These are phyloP conservation scores for Xanthia icteritia DNA, from an alignment of 2,888 invertebrate genomes.

Conservation along the genomic window DNA sequence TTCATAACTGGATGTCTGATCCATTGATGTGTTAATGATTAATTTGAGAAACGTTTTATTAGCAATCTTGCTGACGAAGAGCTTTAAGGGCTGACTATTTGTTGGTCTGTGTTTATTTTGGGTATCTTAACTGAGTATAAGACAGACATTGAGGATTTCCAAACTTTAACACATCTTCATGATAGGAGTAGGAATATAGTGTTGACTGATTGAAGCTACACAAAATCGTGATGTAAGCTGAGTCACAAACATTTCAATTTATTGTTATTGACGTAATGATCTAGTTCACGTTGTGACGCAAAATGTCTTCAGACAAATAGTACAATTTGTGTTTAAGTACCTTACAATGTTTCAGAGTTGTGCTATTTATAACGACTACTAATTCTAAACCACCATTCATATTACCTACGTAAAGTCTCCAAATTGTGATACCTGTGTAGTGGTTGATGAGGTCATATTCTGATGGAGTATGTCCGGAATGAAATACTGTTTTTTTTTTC, in stretches of 20 bases:
- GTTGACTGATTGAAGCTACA: constrained; percentile 21
- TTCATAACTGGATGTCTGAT: too few relatives aligned
- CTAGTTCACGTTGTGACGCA: constrained; percentile 40
- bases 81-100: background rate
- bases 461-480: too few relatives aligned
- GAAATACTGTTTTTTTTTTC: too few relatives aligned
- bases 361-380: constrained; percentile 14
- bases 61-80: background rate
- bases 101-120: background rate
- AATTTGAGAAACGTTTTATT: background rate
- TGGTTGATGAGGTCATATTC: too few relatives aligned
- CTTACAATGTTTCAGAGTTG: constrained; percentile 24
- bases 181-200: background rate
- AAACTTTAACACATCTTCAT: background rate
- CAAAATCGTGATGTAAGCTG: constrained; percentile 15
- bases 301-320: constrained; percentile 31
- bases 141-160: background rate
- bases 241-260: constrained; percentile 58
- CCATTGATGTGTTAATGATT: background rate
- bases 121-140: too few relatives aligned
- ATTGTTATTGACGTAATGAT: constrained; percentile 51
- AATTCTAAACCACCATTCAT: constrained; percentile 8
- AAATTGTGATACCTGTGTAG: too few relatives aligned
- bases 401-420: too few relatives aligned
- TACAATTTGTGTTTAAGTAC: constrained; percentile 28